A percentile compares a stretch with the other conserved stretches of the same genome.
These are phyloP conservation scores for Pachyrhynchus sulphureomaculatus DNA, from an alignment of 1,140 invertebrate genomes.

Conservation along the genomic window DNA sequence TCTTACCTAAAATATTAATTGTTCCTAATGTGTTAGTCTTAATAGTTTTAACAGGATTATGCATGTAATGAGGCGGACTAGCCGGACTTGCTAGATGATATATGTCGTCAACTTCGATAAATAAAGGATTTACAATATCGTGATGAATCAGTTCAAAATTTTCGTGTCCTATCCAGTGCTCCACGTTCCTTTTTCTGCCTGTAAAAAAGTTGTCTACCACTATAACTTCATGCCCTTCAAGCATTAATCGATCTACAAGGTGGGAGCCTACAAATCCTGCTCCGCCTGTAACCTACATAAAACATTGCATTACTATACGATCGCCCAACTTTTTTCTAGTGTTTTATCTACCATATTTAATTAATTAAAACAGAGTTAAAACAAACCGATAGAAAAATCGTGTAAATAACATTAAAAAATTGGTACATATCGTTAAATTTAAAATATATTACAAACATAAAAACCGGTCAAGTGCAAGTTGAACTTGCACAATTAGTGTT, in stretches of 20 bases:
- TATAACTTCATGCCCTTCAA: conserved; percentile 96
- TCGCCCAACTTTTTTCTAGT: too few relatives aligned
- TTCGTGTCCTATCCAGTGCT: conserved; percentile 98
- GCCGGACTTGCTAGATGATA: conserved; percentile 99
- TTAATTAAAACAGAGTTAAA: neutral
- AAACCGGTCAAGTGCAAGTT: too few relatives aligned
- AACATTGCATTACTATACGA: neutral
- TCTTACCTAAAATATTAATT: conserved; percentile 94
- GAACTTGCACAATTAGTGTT: too few relatives aligned
- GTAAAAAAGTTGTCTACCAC: conserved; percentile 99
- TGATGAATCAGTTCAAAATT: conserved; percentile 99
- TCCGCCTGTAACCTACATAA: conserved; percentile 90
- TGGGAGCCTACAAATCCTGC: conserved; percentile 99
- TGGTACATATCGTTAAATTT: too few relatives aligned
- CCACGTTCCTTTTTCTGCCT: conserved; percentile 93
- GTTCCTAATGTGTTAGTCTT: conserved; percentile 99
- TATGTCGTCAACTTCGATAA: conserved; percentile 98
- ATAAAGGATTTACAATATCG: conserved; percentile 97
- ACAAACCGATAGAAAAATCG: neutral
- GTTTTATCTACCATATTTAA: neutral
- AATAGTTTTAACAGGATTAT: conserved; percentile 99
- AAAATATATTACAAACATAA: too few relatives aligned
- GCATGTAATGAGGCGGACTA: conserved; percentile 99
- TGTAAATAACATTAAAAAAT: too few relatives aligned
- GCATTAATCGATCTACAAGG: conserved; percentile 93